Conservation (phyloP, 2,888 invertebrate species). For the Lissonota sp. region DNA sequence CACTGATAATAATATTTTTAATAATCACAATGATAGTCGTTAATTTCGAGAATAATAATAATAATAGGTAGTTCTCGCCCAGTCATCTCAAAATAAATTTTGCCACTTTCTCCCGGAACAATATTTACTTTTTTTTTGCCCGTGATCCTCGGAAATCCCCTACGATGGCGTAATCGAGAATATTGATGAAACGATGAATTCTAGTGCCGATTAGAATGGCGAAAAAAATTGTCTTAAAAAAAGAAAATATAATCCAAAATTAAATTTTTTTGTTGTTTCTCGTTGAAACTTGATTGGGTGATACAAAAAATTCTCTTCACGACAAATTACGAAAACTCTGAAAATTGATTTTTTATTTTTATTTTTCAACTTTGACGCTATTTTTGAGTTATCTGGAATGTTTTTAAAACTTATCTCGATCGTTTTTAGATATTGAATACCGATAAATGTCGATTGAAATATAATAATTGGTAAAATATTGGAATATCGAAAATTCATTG, state of each 20-base stretch:
- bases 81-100: not conserved
- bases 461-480: too few species aligned
- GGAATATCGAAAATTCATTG: too few species aligned
- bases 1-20: too few species aligned
- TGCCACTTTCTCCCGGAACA: conserved; percentile 45
- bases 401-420: too few species aligned
- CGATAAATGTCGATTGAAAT: too few species aligned
- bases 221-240: not conserved
- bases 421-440: too few species aligned
- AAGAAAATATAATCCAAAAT: not conserved
- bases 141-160: conserved; percentile 29
- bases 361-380: too few species aligned
- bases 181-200: not conserved
- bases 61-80: not conserved
- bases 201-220: not conserved
- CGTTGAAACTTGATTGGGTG: conserved; percentile 1
- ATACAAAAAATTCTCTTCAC: not conserved
- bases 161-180: not conserved
- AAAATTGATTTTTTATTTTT: too few species aligned
- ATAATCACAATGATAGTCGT: too few species aligned
- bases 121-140: conserved; percentile 7
- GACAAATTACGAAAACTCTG: too few species aligned
- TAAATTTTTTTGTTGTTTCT: not conserved
- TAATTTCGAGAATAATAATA: not conserved
- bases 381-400: too few species aligned